Percentiles rank a stretch among this genome's conserved stretches.
Conservation (phyloP, 1,140 invertebrate species). For the Stenopsyche tienmushanensis region DNA sequence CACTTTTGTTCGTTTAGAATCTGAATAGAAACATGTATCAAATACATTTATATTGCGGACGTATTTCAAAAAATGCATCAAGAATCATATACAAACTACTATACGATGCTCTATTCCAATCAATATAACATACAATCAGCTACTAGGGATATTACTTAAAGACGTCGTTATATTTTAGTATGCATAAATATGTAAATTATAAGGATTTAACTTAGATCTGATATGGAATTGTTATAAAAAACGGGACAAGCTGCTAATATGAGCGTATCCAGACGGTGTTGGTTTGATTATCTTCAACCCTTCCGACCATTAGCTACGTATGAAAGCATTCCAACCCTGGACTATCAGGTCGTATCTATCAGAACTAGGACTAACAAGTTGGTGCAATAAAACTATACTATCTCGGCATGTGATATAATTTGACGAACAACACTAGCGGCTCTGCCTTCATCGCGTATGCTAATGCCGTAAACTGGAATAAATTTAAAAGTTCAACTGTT, state of each 20-base stretch:
- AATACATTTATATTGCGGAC: no score
- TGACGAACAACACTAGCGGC: conserved; percentile 14
- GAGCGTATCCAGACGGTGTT: neutral
- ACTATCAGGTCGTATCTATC: no score
- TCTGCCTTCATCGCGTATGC: conserved; percentile 3
- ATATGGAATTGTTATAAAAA: neutral
- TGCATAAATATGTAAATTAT: neutral
- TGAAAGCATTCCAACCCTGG: conserved; percentile 7
- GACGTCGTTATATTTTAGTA: no score
- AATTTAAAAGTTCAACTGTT: no score
- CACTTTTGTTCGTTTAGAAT: no score
- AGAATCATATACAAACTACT: no score
- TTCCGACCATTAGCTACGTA: conserved; percentile 13
- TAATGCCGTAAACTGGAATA: conserved; percentile 9
- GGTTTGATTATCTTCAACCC: conserved; percentile 20
- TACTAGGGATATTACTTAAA: no score
- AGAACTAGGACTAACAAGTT: conserved; percentile 18
- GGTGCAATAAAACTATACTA: conserved; percentile 21
- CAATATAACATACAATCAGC: no score
- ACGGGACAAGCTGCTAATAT: conserved; percentile 3
- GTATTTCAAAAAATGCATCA: no score
- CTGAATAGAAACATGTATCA: no score
- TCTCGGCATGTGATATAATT: conserved; percentile 21
- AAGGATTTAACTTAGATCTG: neutral
- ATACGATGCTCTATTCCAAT: no score